Conservation (phyloP, 2,888 invertebrate species). For the Empis livida region DNA sequence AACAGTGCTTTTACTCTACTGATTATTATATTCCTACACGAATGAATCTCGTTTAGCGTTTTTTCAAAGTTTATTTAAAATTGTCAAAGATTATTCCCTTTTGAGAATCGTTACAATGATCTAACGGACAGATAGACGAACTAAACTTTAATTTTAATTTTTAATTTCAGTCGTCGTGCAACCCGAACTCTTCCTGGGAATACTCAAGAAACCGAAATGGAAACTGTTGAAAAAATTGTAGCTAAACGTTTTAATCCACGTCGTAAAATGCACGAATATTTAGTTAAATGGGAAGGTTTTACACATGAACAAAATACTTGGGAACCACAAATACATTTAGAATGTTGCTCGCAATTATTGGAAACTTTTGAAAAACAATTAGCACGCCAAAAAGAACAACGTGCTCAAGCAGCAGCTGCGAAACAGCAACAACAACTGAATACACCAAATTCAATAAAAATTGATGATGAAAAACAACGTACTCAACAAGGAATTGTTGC, state of each 20-base stretch:
- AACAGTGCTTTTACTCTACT: too few relatives aligned
- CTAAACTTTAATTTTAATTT: too few relatives aligned
- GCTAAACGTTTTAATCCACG: conserved; percentile 72
- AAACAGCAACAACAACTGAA: conserved; percentile 17
- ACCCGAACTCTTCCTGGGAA: conserved; percentile 23
- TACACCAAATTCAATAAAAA: conserved; percentile 15
- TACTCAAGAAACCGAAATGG: conserved; percentile 44
- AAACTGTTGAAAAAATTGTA: conserved; percentile 68
- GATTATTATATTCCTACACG: too few relatives aligned
- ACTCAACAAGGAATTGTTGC: background rate
- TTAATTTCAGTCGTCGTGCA: conserved; percentile 24
- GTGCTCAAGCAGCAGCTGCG: conserved; percentile 41
- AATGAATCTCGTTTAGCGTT: too few relatives aligned
- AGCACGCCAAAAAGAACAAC: conserved; percentile 60
- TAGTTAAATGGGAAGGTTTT: conserved; percentile 76
- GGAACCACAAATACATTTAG: conserved; percentile 67
- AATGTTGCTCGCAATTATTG: conserved; percentile 60
- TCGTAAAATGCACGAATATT: conserved; percentile 64
- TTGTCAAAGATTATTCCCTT: too few relatives aligned
- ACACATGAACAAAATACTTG: conserved; percentile 72
- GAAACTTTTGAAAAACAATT: conserved; percentile 71
- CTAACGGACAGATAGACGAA: too few relatives aligned
- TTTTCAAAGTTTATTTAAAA: too few relatives aligned
- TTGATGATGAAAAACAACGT: background rate
- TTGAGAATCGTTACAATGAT: too few relatives aligned